Percentiles rank a stretch among this genome's conserved stretches.
Evolutionary conservation across 1,140 invertebrate species (phyloP).

Genomic region (Trinorchestia longiramus): DNA sequence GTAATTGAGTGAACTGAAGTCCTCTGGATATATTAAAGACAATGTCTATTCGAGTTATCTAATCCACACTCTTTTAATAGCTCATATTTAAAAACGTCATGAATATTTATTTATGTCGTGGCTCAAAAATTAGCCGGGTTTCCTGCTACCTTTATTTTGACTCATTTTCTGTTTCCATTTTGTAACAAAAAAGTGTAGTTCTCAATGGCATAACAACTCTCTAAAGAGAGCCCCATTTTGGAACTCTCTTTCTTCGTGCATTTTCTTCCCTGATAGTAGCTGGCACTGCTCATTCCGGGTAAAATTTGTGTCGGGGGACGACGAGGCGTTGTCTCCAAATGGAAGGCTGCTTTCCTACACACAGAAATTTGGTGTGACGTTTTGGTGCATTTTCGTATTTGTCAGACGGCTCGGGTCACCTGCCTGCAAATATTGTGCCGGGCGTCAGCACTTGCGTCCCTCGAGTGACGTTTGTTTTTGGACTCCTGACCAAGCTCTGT

Average conservation of each 20-base stretch:
- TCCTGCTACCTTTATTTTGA: background rate
- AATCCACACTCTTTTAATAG: too few species aligned
- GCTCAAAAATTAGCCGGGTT: background rate
- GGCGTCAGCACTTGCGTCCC: slow-evolving; percentile 6
- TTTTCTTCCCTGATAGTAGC: background rate
- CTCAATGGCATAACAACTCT: background rate
- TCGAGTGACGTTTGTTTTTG: slow-evolving; percentile 35
- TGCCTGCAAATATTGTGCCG: slow-evolving; percentile 22
- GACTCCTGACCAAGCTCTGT: background rate
- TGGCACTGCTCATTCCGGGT: background rate
- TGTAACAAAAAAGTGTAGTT: background rate
- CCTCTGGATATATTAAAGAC: too few species aligned
- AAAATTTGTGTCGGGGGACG: background rate
- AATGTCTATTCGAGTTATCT: too few species aligned
- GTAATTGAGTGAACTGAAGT: too few species aligned
- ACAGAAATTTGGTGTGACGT: background rate
- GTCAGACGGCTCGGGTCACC: background rate
- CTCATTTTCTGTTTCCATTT: background rate
- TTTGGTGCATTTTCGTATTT: slow-evolving; percentile 1
- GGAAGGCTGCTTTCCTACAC: background rate
- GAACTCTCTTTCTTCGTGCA: background rate
- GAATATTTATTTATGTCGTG: background rate
- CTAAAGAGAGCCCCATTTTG: background rate
- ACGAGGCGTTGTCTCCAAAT: background rate
- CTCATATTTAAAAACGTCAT: too few species aligned